Evolutionary conservation across 2,888 invertebrate species (phyloP), one percentile per base, ranked within the genome.

Genomic region (Luffia ferchaultella): DNA sequence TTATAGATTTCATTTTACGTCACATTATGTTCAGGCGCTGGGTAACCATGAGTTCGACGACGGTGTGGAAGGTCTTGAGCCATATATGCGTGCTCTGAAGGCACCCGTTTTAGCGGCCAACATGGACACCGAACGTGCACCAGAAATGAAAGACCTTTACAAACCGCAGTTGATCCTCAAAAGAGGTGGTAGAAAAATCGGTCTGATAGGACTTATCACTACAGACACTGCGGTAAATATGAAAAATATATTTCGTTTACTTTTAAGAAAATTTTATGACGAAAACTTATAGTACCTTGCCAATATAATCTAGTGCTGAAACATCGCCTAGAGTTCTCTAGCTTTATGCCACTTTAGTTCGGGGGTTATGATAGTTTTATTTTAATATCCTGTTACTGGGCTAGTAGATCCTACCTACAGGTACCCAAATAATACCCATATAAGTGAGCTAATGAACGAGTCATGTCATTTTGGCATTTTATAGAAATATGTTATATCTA

Each of bases 11-110:
- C n/a, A n/a, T n/a, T n/a, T n/a, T n/a, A n/a, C n/a, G n/a, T n/a
- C n/a, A n/a, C n/a, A n/a, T n/a, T n/a, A n/a, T n/a, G n/a, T n/a
- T n/a, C 69, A 94, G 93, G 91, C 92, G 0, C 72, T 95, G 7
- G 95, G 95, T 0, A 95, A 95, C 67, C 95, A 96, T 60, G 95
- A 95, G 63, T 95, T 96, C 58, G 95, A 95, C 62, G 87, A 91
- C 54, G 89, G 88, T 0, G 83, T 94, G 0, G 85, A 72, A 16
- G 93, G 92, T 0, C 65, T 93, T 1, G 88, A 89, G 0, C 91
- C 91, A 0, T 94, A 92, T 66, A 67, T 95, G 1, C 65, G 87
- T 50, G 76, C 79, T 1, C 63, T 91, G 1, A 85, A 87, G 1
- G 88, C 91, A 0, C 91, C 92, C 0, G 87, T 93, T 9, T 66